Evolutionary conservation across 2,113 vertebrate genomes (phyloP).

Genomic region (Chloebia gouldiae): DNA sequence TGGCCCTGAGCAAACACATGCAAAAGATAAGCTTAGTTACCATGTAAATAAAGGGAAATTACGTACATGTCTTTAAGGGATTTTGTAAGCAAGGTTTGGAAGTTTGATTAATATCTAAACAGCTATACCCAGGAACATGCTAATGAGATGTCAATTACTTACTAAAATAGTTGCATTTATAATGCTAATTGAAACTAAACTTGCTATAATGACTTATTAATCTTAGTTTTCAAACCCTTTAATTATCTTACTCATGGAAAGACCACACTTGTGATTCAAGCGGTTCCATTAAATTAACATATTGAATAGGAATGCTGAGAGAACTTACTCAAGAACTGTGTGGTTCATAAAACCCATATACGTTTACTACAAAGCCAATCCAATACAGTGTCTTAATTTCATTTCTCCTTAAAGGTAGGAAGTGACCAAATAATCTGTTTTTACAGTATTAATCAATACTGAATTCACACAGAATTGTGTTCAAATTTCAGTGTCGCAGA

Average conservation of each 20-base stretch:
- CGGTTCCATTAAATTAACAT: slow-evolving; percentile 33
- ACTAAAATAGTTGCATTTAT: slow-evolving; percentile 60
- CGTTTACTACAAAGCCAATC: neutral
- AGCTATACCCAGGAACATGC: slow-evolving; percentile 22
- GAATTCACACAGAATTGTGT: neutral
- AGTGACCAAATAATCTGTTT: neutral
- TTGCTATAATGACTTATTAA: slow-evolving; percentile 70
- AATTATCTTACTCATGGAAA: slow-evolving; percentile 55
- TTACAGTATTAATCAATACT: neutral
- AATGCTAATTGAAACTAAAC: slow-evolving; percentile 69
- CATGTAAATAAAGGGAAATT: slow-evolving; percentile 28
- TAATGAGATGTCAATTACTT: slow-evolving; percentile 70
- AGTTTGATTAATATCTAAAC: slow-evolving; percentile 56
- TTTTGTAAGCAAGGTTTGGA: slow-evolving; percentile 36
- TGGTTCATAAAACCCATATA: neutral
- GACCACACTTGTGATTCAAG: slow-evolving; percentile 31
- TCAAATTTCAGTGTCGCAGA: neutral
- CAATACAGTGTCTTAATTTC: neutral
- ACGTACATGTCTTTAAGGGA: neutral
- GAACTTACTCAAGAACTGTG: neutral
- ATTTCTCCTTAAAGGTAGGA: neutral
- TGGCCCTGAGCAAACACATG: neutral
- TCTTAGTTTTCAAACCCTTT: slow-evolving; percentile 66
- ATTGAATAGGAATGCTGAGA: neutral
- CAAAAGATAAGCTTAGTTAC: neutral